Evolutionary conservation across 2,113 vertebrate genomes (phyloP), one percentile per base, ranked within the genome.

Genomic region (Gracilinanus agilis): DNA sequence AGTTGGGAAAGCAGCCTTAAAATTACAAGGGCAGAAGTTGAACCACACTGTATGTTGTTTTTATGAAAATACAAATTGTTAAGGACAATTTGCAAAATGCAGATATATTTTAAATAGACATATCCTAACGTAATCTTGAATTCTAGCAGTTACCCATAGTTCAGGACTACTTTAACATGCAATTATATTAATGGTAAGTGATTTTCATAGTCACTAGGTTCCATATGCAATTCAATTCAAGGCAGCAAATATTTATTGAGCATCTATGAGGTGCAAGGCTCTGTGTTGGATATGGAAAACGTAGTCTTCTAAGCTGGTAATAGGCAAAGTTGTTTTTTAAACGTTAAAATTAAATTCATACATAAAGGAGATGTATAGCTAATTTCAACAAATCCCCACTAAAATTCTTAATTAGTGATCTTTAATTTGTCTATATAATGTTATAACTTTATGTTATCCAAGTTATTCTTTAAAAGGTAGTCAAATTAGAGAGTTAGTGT

Each of bases 141-240:
- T 97, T 96, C 92, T 94, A 96, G 83, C 49, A 97, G 89, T 95
- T 98, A 96, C 88, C 7, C 90, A 90, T 90, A 96, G 91, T 97
- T 97, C 91, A 96, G 23, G 53, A 96, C 58, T 95, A 95, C 56
- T 98, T 97, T 97, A 98, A 97, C 96, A 98, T 98, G 96, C 94
- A 97, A 93, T 97, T 98, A 96, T 97, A 97, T 96, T 98, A 91
- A 96, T 97, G 96, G 54, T 94, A 97, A 97, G 92, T 97, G 88
- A 98, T 97, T 98, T 98, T 96, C 94, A 97, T 97, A 97, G 91
- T 95, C 93, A 97, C 97, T 95, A 94, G 29, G 96, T 97, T 98
- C 88, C 92, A 90, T 67, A 90, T 61, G 93, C 55, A 94, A 91
- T 94, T 25, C 92, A 61, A 90, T 90, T 90, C 89, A 44, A 90